Base-by-base conservation (phyloP, 2,797 vertebrate genomes). In the Brachyalestes nurse region DNA sequence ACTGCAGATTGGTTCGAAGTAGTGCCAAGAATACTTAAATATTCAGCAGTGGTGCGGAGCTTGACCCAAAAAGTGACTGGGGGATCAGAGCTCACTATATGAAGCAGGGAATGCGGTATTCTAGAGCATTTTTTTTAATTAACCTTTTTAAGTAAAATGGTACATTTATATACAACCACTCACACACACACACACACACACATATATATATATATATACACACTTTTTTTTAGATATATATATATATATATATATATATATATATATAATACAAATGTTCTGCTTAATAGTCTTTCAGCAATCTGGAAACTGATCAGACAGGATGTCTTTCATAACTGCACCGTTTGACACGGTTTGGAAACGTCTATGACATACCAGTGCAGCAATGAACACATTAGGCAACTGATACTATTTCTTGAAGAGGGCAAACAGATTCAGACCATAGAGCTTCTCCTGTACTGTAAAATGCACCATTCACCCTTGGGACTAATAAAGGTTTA, bases 21-120 rank as follows among this genome's bases (percentile, higher is more conserved):
- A 70, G 55, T 34, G 19, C 71, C 42, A 76, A 34, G 34, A 57
- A 21, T 55, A 17, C 55, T 65, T 62, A n/a, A 82, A 79, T 71
- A 75, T 57, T 79, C 53, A 77, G 60, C 67, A 61, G 53, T 70
- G 55, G 7, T 53, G 65, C 10, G 14, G 12, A n/a, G 34, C 10
- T 58, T 69, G 42, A 77, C 64, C 49, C 45, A 77, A 69, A 67
- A 66, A 65, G 1, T 1, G 0, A 34, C 17, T n/a, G 4, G 1
- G 1, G 45, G 14, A 47, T 49, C 13, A 49, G 17, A 65, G 38
- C 16, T 65, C 47, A 55, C 0, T 9, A 49, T 12, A 45, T 51
- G 45, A 25, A 5, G n/a, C 2, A 51, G 8, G 0, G 17, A 42
- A 66, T 45, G 38, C 34, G 19, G 6, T 2, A 64, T 12, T 5